Percentiles rank a stretch among this genome's conserved stretches.
Evolutionary conservation across 2,888 invertebrate genomes (phyloP).

Genomic region (Drosophila mettleri): DNA sequence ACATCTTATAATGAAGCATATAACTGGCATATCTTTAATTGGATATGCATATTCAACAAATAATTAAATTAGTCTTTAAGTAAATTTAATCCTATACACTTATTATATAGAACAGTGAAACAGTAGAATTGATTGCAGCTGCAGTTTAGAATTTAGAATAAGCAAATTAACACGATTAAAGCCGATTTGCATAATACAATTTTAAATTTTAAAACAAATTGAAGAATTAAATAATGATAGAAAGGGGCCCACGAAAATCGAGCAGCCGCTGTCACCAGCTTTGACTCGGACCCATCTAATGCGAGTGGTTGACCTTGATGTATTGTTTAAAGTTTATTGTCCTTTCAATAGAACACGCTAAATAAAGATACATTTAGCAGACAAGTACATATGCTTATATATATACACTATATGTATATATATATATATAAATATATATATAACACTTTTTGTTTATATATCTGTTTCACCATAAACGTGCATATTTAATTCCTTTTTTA

Average conservation of each 20-base stretch:
- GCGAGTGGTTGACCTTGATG: constrained; percentile 77
- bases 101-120: constrained; percentile 5
- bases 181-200: constrained; percentile 43
- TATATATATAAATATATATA: constrained; percentile 12
- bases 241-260: constrained; percentile 37
- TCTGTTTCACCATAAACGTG: constrained; percentile 43
- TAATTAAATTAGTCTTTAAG: background rate
- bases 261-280: constrained; percentile 29
- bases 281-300: constrained; percentile 59
- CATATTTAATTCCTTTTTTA: constrained; percentile 53
- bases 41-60: background rate
- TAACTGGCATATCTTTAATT: background rate
- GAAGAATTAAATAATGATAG: constrained; percentile 48
- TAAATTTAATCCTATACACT: background rate
- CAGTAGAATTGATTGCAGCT: constrained; percentile 14
- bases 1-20: background rate
- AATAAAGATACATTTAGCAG: constrained; percentile 60
- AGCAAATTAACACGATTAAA: constrained; percentile 13
- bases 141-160: background rate
- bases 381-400: constrained; percentile 51
- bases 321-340: constrained; percentile 78
- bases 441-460: background rate
- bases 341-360: constrained; percentile 80
- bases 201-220: constrained; percentile 34
- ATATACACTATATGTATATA: background rate